Conservation (phyloP, 2,888 invertebrate species). For the Tortricodes alternella region DNA sequence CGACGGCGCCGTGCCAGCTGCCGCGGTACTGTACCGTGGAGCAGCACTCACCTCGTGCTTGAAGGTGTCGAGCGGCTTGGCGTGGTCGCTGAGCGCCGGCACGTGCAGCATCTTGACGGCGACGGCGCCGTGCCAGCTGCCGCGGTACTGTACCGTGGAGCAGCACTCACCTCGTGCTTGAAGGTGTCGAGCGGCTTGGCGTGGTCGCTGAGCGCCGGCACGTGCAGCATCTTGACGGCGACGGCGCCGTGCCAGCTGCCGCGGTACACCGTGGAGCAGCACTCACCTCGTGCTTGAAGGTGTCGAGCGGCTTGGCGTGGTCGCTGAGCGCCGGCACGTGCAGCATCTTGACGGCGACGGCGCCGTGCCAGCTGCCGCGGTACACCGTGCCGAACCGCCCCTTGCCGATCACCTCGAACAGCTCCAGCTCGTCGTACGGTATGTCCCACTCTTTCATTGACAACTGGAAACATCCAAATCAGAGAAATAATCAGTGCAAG, state of each 20-base stretch:
- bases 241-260: constrained; percentile 99
- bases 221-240: constrained; percentile 97
- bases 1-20: constrained; percentile 99
- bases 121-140: constrained; percentile 97
- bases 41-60: too few relatives aligned
- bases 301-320: constrained; percentile 94
- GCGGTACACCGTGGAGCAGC: constrained; percentile 92
- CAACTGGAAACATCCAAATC: constrained; percentile 73
- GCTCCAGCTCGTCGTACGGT: constrained; percentile 95
- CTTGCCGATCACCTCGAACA: constrained; percentile 93
- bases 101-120: constrained; percentile 98
- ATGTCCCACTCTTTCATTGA: constrained; percentile 99
- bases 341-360: constrained; percentile 97
- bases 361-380: constrained; percentile 98
- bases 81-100: constrained; percentile 91
- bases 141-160: too few relatives aligned
- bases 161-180: too few relatives aligned
- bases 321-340: constrained; percentile 93
- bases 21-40: constrained; percentile 96
- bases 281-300: constrained; percentile 98
- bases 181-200: too few relatives aligned
- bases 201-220: constrained; percentile 92
- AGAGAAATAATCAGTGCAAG: not conserved
- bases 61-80: constrained; percentile 95
- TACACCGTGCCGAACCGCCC: constrained; percentile 98